A percentile compares a stretch with the other conserved stretches of the same genome.
Conservation (phyloP, 2,888 invertebrate species). For the Acleris holmiana region DNA sequence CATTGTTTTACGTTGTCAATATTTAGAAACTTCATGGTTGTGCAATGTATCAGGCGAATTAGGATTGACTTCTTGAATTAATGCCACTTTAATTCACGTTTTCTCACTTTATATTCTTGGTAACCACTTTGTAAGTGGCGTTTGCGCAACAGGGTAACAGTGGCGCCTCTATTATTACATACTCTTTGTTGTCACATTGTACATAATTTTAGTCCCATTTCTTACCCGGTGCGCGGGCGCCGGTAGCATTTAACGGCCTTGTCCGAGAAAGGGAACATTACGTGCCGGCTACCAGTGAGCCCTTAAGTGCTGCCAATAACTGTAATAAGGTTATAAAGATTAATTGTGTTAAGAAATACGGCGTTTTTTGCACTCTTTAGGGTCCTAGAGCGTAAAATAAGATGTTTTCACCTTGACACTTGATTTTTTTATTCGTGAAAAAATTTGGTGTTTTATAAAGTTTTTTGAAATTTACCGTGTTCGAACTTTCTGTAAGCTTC, state of each 20-base stretch:
- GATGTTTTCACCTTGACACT: background rate
- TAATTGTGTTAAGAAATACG: slow-evolving; percentile 17
- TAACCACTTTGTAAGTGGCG: no score
- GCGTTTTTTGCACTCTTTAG: background rate
- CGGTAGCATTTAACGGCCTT: slow-evolving; percentile 7
- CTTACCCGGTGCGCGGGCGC: background rate
- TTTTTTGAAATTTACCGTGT: no score
- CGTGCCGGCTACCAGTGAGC: background rate
- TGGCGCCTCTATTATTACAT: no score
- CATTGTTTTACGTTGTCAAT: no score
- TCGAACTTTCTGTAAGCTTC: no score
- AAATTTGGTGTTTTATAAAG: no score
- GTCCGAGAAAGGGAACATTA: background rate
- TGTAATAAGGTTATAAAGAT: slow-evolving; percentile 20
- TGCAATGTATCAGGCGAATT: no score
- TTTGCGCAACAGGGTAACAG: no score
- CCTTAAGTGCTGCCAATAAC: slow-evolving; percentile 11
- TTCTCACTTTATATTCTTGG: no score
- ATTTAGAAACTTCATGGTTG: no score
- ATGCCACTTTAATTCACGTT: no score
- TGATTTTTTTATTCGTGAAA: background rate
- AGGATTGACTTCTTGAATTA: no score
- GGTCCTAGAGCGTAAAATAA: background rate
- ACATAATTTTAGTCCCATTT: slow-evolving; percentile 1
- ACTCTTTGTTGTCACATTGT: background rate